Conservation (phyloP, 2,797 vertebrate species). For the Brachyalestes nurse region DNA sequence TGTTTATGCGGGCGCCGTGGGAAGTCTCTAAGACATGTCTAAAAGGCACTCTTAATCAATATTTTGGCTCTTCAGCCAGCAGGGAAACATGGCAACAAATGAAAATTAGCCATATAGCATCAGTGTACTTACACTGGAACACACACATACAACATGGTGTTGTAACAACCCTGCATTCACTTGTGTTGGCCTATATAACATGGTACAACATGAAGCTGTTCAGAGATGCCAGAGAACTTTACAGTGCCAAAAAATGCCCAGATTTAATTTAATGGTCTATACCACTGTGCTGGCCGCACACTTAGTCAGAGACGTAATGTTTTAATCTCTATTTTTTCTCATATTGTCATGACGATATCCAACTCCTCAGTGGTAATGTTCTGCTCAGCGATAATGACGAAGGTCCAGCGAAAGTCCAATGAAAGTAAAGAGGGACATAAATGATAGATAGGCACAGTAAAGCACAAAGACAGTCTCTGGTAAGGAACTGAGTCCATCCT, state of each 20-base stretch:
- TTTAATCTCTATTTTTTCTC: no score
- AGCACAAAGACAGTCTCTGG: slow-evolving; percentile 17
- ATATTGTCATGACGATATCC: background rate
- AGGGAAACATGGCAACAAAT: no score
- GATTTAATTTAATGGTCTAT: no score
- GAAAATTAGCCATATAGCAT: no score
- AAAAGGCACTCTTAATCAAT: no score
- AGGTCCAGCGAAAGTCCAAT: slow-evolving; percentile 20
- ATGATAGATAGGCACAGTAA: slow-evolving; percentile 29
- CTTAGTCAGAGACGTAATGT: no score
- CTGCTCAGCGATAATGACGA: slow-evolving; percentile 27
- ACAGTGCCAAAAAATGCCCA: background rate
- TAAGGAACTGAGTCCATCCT: slow-evolving; percentile 3
- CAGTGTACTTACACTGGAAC: no score
- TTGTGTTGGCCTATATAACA: background rate
- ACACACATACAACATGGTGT: background rate
- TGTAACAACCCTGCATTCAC: background rate
- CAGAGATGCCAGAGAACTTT: background rate
- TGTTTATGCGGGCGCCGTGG: no score
- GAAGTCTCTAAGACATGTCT: no score
- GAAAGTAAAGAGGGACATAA: slow-evolving; percentile 26
- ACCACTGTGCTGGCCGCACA: no score
- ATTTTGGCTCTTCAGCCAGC: no score
- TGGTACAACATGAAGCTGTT: no score
- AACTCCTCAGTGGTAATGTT: background rate